These are phyloP conservation scores for Terrapene triunguis DNA, from an alignment of 2,113 vertebrate genomes.

Conservation along the genomic window DNA sequence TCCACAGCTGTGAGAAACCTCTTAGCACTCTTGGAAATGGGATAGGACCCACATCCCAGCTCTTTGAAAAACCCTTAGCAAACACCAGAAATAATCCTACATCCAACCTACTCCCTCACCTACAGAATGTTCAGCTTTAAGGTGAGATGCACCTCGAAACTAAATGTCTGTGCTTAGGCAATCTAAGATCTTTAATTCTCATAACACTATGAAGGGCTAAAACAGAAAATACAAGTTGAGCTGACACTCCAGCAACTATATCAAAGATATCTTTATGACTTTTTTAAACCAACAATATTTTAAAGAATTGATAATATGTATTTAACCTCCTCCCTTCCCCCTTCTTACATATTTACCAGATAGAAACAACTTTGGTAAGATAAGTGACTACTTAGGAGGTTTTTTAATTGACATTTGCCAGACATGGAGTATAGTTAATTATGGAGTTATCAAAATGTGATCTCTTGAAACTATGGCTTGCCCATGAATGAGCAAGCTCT, in stretches of 20 bases:
- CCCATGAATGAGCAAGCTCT: background rate
- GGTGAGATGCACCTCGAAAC: background rate
- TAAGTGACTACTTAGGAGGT: background rate
- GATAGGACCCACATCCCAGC: background rate
- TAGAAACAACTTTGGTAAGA: background rate
- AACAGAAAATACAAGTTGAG: background rate
- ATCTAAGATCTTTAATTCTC: background rate
- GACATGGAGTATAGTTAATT: background rate
- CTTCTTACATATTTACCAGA: background rate
- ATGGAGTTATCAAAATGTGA: background rate
- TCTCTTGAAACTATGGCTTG: background rate
- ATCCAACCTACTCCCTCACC: background rate
- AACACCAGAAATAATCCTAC: background rate
- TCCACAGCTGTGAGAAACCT: background rate
- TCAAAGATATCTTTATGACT: background rate
- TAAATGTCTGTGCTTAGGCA: background rate
- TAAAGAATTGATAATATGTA: fast-evolving
- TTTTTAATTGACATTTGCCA: background rate
- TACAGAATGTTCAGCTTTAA: background rate
- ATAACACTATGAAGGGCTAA: background rate
- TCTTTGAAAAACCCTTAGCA: background rate
- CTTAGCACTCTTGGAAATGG: background rate
- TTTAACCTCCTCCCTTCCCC: background rate
- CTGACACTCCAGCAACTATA: background rate
- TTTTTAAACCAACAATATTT: background rate